These are phyloP conservation scores for Aphelenchoides fujianensis DNA, from an alignment of 1,140 invertebrate genomes.

Conservation along the genomic window DNA sequence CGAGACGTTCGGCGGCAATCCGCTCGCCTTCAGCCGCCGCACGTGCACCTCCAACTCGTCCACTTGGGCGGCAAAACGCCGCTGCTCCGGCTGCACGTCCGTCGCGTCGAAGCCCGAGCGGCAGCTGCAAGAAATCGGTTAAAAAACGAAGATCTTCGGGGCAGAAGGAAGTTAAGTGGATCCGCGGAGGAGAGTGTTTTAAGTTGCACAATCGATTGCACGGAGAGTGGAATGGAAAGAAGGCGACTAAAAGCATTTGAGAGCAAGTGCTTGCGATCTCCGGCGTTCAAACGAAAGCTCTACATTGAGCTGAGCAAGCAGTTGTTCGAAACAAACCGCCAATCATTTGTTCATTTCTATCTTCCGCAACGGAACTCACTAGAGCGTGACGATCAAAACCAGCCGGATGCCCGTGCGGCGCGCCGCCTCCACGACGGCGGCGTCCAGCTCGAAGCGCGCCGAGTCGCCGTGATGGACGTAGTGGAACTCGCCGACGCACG, in stretches of 20 bases:
- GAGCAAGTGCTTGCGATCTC: too few species aligned
- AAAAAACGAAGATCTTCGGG: too few species aligned
- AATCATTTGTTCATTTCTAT: not conserved
- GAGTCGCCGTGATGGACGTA: slow-evolving; percentile 54
- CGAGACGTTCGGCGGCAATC: slow-evolving; percentile 20
- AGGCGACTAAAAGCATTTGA: too few species aligned
- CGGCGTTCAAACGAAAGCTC: too few species aligned
- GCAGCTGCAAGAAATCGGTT: too few species aligned
- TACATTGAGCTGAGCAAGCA: too few species aligned
- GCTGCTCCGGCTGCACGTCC: slow-evolving; percentile 35
- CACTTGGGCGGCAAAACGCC: slow-evolving; percentile 38
- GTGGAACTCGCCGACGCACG: slow-evolving; percentile 60
- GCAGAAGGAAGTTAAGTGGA: too few species aligned
- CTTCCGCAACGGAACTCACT: slow-evolving; percentile 18
- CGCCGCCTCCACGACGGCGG: slow-evolving; percentile 56
- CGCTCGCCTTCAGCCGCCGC: slow-evolving; percentile 23
- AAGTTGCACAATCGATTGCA: too few species aligned
- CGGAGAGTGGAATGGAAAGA: too few species aligned
- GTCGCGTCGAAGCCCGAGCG: slow-evolving; percentile 38
- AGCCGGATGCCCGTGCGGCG: slow-evolving; percentile 51
- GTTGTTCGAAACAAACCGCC: slow-evolving; percentile 27
- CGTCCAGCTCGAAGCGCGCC: slow-evolving; percentile 52
- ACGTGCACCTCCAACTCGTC: slow-evolving; percentile 45
- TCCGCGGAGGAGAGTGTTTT: too few species aligned
- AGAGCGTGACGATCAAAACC: slow-evolving; percentile 36